Percentiles rank a stretch among this genome's conserved stretches.
Conservation (phyloP, 2,888 invertebrate genomes). For the Hirtodrosophila trivittata region DNA sequence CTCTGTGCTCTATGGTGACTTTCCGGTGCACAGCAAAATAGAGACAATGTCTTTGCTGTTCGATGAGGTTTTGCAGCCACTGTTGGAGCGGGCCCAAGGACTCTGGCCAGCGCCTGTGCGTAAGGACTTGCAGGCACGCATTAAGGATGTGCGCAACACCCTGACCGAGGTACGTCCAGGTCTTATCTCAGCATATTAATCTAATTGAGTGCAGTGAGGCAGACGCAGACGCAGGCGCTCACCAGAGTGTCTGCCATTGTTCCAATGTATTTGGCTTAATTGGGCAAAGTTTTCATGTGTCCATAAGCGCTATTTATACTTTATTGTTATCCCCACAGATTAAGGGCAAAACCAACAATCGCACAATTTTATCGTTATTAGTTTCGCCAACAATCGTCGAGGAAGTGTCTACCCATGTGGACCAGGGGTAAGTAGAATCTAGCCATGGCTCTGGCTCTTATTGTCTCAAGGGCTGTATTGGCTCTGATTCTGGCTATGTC, state of each 20-base stretch:
- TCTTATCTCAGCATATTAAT: slow-evolving; percentile 66
- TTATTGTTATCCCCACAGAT: slow-evolving; percentile 81
- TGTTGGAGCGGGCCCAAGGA: slow-evolving; percentile 88
- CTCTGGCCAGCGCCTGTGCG: slow-evolving; percentile 90
- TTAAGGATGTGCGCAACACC: slow-evolving; percentile 86
- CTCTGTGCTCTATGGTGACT: slow-evolving; percentile 88
- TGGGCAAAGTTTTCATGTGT: slow-evolving; percentile 78
- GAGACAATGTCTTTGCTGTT: slow-evolving; percentile 89
- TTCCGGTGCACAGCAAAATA: slow-evolving; percentile 88
- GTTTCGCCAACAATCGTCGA: slow-evolving; percentile 89
- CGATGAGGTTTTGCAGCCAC: slow-evolving; percentile 90
- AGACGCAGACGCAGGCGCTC: not conserved
- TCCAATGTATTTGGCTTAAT: slow-evolving; percentile 68
- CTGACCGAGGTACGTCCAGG: slow-evolving; percentile 77
- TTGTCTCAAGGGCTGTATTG: slow-evolving; percentile 51
- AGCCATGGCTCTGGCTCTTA: slow-evolving; percentile 42
- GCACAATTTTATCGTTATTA: slow-evolving; percentile 95
- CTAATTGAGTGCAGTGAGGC: slow-evolving; percentile 71
- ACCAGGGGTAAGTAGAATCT: slow-evolving; percentile 82
- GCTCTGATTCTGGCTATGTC: not conserved
- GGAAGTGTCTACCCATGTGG: slow-evolving; percentile 85
- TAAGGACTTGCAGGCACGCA: slow-evolving; percentile 89
- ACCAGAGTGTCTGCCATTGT: slow-evolving; percentile 7
- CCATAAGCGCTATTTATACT: slow-evolving; percentile 66
- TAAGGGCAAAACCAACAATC: slow-evolving; percentile 92